Evolutionary conservation across 2,113 vertebrate species (phyloP).

Genomic region (Pandion haliaetus): DNA sequence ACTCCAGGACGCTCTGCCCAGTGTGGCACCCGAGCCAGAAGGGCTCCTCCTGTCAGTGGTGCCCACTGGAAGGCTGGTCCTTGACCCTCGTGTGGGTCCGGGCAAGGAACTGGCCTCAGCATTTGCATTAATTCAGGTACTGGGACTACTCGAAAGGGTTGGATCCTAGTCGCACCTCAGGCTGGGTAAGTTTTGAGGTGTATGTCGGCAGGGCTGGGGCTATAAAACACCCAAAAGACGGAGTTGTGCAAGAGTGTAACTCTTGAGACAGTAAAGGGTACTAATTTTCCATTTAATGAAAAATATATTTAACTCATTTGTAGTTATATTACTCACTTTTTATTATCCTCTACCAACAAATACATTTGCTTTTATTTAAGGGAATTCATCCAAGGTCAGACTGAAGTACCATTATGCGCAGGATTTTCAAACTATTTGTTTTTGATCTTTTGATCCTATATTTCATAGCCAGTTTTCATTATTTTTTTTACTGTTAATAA

Average conservation of each 20-base stretch:
- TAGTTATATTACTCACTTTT: not conserved
- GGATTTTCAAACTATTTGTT: not conserved
- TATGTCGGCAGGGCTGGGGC: not conserved
- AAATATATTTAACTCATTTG: not conserved
- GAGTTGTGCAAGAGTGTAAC: not conserved
- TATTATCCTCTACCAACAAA: not conserved
- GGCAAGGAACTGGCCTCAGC: not conserved
- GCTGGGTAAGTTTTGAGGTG: not conserved
- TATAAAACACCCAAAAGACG: not conserved
- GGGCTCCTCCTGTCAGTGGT: not conserved
- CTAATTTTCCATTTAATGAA: not conserved
- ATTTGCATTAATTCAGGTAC: not conserved
- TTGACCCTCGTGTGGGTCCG: too few species aligned
- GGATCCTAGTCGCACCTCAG: not conserved
- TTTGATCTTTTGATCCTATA: not conserved
- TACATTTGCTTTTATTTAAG: not conserved
- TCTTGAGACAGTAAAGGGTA: not conserved
- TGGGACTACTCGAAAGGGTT: not conserved
- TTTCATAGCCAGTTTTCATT: not conserved
- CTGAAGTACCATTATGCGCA: not conserved
- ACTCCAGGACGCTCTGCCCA: not conserved
- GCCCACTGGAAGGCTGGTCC: not conserved
- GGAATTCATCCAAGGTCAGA: not conserved
- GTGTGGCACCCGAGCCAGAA: not conserved
- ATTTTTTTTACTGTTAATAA: not conserved